phyloP scores from a whole-genome alignment of 2,113 vertebrate genomes.

The Pelecanoides urinatrix region DNA sequence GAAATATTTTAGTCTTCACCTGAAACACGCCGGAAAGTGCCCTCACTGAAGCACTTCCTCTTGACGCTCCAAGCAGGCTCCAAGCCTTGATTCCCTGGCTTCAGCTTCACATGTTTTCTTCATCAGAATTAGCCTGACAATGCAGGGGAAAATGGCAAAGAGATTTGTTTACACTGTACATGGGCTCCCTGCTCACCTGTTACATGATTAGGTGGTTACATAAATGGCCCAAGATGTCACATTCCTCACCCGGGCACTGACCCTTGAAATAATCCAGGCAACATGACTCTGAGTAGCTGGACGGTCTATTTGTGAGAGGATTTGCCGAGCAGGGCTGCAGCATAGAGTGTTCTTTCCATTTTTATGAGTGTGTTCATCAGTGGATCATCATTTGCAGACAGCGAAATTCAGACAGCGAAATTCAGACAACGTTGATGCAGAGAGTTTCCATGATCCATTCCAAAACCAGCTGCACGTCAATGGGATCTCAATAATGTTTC shows the following conservation, averaged over 20 bases:
- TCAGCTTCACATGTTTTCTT: background rate
- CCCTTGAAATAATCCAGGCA: background rate
- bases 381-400: background rate
- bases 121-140: background rate
- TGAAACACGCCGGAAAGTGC: background rate
- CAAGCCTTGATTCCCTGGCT: background rate
- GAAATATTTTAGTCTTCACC: background rate
- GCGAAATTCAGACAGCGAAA: background rate
- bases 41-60: background rate
- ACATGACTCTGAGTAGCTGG: background rate
- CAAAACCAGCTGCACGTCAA: background rate
- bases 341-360: background rate
- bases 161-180: conserved; percentile 35
- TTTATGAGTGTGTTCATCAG: background rate
- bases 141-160: background rate
- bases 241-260: background rate
- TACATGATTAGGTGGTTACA: background rate
- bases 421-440: background rate
- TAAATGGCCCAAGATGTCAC: conserved; percentile 4
- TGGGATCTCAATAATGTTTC: background rate
- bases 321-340: background rate
- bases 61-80: background rate
- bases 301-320: background rate
- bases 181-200: conserved; percentile 5
- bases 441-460: background rate